Percentiles rank a stretch among this genome's conserved stretches.
Conservation (phyloP, 2,888 invertebrate genomes). For the Apodemia mormo region DNA sequence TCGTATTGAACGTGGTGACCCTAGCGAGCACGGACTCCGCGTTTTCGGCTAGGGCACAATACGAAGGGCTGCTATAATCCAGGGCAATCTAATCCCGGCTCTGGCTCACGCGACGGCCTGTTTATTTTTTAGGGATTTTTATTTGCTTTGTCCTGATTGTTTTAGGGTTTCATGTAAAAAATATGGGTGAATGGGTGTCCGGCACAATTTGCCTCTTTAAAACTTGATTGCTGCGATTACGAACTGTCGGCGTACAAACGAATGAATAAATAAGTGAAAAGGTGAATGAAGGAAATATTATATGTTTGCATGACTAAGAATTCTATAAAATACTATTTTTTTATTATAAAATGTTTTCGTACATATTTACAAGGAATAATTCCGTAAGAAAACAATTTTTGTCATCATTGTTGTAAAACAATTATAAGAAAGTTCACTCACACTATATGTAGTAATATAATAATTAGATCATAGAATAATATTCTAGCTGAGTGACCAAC, state of each 20-base stretch:
- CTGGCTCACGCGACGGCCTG: not conserved
- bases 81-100: slow-evolving; percentile 7
- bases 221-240: not conserved
- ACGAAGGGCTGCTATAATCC: slow-evolving; percentile 10
- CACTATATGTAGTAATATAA: too few species aligned
- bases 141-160: slow-evolving; percentile 7
- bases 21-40: not conserved
- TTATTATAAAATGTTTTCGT: too few species aligned
- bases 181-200: not conserved
- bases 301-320: too few species aligned
- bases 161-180: not conserved
- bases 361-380: too few species aligned
- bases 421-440: too few species aligned
- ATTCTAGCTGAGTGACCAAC: too few species aligned
- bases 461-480: too few species aligned
- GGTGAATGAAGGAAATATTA: too few species aligned
- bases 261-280: not conserved
- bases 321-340: too few species aligned
- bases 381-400: too few species aligned
- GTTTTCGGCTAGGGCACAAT: not conserved
- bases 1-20: not conserved
- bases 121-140: slow-evolving; percentile 7
- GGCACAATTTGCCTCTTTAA: not conserved
- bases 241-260: not conserved
- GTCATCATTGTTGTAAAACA: too few species aligned